These are phyloP conservation scores for Nephila pilipes DNA, from an alignment of 1,140 invertebrate species.

Conservation along the genomic window DNA sequence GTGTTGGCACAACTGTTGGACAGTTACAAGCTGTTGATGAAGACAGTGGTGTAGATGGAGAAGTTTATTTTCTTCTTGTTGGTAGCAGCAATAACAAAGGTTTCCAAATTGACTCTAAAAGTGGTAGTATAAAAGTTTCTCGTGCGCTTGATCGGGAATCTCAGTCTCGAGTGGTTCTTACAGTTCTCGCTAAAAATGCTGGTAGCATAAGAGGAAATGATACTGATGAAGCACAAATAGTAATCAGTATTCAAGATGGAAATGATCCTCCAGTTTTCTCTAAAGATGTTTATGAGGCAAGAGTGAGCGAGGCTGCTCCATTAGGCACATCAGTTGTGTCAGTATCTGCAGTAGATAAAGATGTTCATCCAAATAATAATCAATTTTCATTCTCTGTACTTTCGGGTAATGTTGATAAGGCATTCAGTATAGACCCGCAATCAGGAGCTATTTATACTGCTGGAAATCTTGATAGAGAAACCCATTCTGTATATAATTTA, in stretches of 20 bases:
- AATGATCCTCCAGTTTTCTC: conserved; percentile 97
- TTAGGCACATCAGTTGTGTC: conserved; percentile 88
- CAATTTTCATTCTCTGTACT: conserved; percentile 95
- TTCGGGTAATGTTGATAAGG: conserved; percentile 89
- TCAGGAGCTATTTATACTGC: conserved; percentile 90
- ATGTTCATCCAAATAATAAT: conserved; percentile 94
- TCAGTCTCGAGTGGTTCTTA: conserved; percentile 93
- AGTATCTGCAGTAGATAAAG: conserved; percentile 94
- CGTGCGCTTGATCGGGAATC: conserved; percentile 93
- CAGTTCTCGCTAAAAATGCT: conserved; percentile 96
- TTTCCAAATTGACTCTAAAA: conserved; percentile 92
- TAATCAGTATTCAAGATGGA: conserved; percentile 95
- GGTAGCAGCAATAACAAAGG: conserved; percentile 96
- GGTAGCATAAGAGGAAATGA: conserved; percentile 96
- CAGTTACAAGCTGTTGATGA: conserved; percentile 93
- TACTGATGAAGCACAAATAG: conserved; percentile 96
- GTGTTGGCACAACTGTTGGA: conserved; percentile 92
- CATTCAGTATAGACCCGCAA: conserved; percentile 94
- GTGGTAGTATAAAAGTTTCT: conserved; percentile 91
- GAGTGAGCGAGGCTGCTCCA: conserved; percentile 89
- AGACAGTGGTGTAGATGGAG: conserved; percentile 94
- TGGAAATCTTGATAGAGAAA: conserved; percentile 92
- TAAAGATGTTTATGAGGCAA: conserved; percentile 86
- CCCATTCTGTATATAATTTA: conserved; percentile 94
- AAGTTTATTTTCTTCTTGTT: conserved; percentile 94